Conservation (phyloP, 2,797 vertebrate species). For the Rhinophrynus dorsalis region DNA sequence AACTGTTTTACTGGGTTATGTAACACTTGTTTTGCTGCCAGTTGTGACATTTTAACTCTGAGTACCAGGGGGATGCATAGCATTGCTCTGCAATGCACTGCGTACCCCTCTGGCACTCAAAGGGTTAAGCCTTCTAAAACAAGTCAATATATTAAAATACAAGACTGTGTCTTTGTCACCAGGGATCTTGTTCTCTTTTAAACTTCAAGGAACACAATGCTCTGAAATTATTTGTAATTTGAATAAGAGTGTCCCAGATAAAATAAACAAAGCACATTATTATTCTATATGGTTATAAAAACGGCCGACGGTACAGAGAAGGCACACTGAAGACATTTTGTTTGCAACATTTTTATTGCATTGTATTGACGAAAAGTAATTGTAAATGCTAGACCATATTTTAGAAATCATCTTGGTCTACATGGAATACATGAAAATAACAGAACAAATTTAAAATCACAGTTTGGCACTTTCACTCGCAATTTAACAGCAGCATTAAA, state of each 20-base stretch:
- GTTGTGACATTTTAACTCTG: too few relatives aligned
- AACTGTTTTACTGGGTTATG: too few relatives aligned
- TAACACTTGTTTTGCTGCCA: too few relatives aligned
- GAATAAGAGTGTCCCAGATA: slow-evolving; percentile 15
- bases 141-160: slow-evolving; percentile 15
- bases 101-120: too few relatives aligned
- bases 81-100: too few relatives aligned
- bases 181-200: slow-evolving; percentile 10
- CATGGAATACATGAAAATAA: slow-evolving; percentile 32
- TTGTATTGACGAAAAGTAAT: slow-evolving; percentile 16
- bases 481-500: slow-evolving; percentile 25
- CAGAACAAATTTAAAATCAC: slow-evolving; percentile 22
- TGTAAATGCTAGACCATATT: slow-evolving; percentile 35
- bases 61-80: too few relatives aligned
- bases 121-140: slow-evolving; percentile 14
- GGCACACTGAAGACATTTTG: slow-evolving; percentile 30
- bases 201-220: slow-evolving; percentile 15
- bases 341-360: slow-evolving; percentile 41
- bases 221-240: slow-evolving; percentile 28
- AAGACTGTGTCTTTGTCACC: background rate
- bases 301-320: slow-evolving; percentile 6
- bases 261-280: slow-evolving; percentile 7
- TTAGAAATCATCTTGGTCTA: slow-evolving; percentile 31
- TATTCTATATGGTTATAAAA: slow-evolving; percentile 9
- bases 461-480: slow-evolving; percentile 30